These are phyloP conservation scores for Octodon degus DNA, from an alignment of 2,113 vertebrate genomes.

Conservation along the genomic window DNA sequence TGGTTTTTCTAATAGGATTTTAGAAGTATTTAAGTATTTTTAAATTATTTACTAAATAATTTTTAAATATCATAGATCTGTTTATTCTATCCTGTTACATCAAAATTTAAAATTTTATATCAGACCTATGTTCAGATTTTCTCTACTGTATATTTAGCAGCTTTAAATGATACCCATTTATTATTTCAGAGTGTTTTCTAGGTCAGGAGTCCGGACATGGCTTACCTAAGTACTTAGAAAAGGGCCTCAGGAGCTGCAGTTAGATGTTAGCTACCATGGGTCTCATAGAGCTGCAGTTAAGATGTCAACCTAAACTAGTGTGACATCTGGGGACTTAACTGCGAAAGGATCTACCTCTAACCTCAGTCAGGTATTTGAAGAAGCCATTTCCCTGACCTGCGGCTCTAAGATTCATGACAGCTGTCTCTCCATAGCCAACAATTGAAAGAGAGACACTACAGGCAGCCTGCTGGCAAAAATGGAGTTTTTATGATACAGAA, in stretches of 20 bases:
- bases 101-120: constrained; percentile 55
- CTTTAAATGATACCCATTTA: not conserved
- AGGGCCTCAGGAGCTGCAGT: not conserved
- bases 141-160: constrained; percentile 7
- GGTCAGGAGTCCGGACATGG: not conserved
- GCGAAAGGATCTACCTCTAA: not conserved
- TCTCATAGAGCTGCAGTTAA: not conserved
- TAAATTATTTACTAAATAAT: constrained; percentile 56
- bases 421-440: not conserved
- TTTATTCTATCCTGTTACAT: not conserved
- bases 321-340: not conserved
- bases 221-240: not conserved
- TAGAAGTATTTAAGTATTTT: constrained; percentile 32
- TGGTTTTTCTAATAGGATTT: constrained; percentile 15
- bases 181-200: not conserved
- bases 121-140: not conserved
- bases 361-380: not conserved
- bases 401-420: not conserved
- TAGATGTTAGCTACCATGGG: not conserved
- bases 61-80: constrained; percentile 42
- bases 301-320: not conserved
- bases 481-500: not conserved
- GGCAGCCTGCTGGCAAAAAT: not conserved
- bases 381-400: not conserved
- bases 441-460: not conserved